Evolutionary conservation across 2,113 vertebrate genomes (phyloP).

Genomic region (Ariopsis seemanni): DNA sequence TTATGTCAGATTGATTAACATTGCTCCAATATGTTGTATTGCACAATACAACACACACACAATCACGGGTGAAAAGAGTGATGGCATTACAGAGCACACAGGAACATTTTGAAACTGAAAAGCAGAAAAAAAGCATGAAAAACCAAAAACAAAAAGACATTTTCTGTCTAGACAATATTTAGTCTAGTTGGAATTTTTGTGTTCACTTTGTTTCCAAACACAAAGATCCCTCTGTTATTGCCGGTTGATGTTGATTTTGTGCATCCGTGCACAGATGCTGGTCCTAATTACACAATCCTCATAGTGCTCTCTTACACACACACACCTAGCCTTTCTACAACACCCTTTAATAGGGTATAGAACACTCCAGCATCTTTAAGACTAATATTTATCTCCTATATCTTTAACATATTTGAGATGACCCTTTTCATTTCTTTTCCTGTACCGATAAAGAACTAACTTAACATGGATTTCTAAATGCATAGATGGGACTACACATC

Average conservation of each 20-base stretch:
- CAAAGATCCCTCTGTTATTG: slow-evolving; percentile 12
- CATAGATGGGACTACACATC: neutral
- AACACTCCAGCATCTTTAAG: neutral
- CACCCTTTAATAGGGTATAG: neutral
- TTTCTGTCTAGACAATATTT: slow-evolving; percentile 28
- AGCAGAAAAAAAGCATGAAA: neutral
- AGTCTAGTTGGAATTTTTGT: neutral
- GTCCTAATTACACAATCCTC: slow-evolving; percentile 21
- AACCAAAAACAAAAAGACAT: neutral
- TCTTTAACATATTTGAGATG: neutral
- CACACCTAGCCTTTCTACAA: neutral
- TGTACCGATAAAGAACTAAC: neutral
- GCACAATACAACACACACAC: neutral
- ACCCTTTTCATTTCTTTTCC: neutral
- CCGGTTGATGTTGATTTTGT: slow-evolving; percentile 2
- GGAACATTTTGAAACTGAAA: neutral
- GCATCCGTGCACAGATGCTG: neutral
- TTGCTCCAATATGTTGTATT: neutral
- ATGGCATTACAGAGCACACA: neutral
- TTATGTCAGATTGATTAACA: slow-evolving; percentile 39
- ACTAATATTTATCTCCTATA: neutral
- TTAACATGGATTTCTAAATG: neutral
- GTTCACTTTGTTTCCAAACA: slow-evolving; percentile 16
- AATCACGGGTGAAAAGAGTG: slow-evolving; percentile 1
- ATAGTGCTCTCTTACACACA: neutral